phyloP scores from a whole-genome alignment of 2,113 vertebrate genomes.

The Saccopteryx leptura region DNA sequence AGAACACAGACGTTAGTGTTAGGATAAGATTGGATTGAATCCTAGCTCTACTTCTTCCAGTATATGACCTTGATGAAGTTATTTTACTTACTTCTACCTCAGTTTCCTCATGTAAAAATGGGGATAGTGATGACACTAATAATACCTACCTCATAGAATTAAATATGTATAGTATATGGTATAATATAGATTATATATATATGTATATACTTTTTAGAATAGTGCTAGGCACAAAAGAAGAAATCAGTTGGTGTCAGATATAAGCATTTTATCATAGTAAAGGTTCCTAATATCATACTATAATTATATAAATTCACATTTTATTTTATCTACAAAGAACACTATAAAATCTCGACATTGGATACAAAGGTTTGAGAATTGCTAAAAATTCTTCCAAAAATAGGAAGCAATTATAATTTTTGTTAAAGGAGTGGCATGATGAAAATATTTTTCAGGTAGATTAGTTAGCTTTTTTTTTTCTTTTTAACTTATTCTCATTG shows the following conservation, averaged over 20 bases:
- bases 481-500: not conserved
- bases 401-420: not conserved
- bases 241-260: not conserved
- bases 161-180: not conserved
- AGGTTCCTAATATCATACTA: not conserved
- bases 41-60: not conserved
- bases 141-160: not conserved
- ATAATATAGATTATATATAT: not conserved
- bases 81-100: not conserved
- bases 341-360: not conserved
- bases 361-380: not conserved
- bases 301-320: not conserved
- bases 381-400: not conserved
- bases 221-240: not conserved
- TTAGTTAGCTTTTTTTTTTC: not conserved
- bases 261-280: constrained; percentile 12
- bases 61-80: not conserved
- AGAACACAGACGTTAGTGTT: not conserved
- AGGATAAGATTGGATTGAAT: not conserved
- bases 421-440: not conserved
- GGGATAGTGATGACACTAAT: not conserved
- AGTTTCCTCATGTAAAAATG: not conserved
- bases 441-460: not conserved
- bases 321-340: not conserved
- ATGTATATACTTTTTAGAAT: not conserved